Evolutionary conservation across 2,797 vertebrate species (phyloP).

Genomic region (Micromesistius poutassou): DNA sequence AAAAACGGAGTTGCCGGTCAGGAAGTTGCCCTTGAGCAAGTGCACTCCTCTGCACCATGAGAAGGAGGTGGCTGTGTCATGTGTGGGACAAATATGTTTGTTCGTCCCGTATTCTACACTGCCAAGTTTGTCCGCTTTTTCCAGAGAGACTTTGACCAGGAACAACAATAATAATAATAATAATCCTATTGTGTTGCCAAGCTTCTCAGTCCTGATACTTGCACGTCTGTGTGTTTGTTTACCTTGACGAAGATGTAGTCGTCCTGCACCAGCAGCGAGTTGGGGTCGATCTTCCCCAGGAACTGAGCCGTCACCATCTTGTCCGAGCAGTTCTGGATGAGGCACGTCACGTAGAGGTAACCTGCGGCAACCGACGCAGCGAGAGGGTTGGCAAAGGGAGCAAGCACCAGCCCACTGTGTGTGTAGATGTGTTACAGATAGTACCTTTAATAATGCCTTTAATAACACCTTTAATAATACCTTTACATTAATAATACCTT

Average conservation of each 20-base stretch:
- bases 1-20: conserved; percentile 2
- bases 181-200: too few relatives aligned
- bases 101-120: too few relatives aligned
- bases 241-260: conserved; percentile 95
- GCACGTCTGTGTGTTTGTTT: conserved; percentile 25
- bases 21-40: neutral
- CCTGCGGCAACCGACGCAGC: conserved; percentile 61
- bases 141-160: too few relatives aligned
- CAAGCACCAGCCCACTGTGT: neutral
- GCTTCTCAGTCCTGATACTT: neutral
- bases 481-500: too few relatives aligned
- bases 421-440: too few relatives aligned
- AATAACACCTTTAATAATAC: too few relatives aligned
- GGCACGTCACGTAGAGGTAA: conserved; percentile 86
- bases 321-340: conserved; percentile 87
- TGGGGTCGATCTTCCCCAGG: conserved; percentile 80
- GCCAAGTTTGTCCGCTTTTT: too few relatives aligned
- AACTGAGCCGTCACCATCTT: conserved; percentile 79
- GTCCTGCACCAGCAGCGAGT: conserved; percentile 87
- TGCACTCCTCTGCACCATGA: too few relatives aligned
- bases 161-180: too few relatives aligned
- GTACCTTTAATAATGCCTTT: too few relatives aligned
- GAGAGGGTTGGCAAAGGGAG: neutral
- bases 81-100: too few relatives aligned
- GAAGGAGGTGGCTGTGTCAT: too few relatives aligned